Conservation (phyloP, 2,797 vertebrate genomes). For the Anguilla pacifica region DNA sequence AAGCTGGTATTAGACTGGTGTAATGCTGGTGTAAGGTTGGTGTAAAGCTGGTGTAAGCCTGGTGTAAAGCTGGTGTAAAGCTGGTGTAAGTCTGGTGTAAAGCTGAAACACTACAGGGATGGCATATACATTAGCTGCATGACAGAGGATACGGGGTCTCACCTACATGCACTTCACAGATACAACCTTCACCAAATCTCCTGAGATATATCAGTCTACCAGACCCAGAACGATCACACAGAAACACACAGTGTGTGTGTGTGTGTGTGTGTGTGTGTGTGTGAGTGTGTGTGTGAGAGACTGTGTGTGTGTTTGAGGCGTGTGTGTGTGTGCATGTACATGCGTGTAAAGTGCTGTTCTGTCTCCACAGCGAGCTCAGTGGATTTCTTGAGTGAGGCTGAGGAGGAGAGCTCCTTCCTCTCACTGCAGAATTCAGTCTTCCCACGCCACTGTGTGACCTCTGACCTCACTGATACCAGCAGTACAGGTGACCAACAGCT, state of each 20-base stretch:
- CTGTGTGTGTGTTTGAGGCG: background rate
- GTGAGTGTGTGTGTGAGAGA: background rate
- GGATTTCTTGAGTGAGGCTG: constrained; percentile 73
- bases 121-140: background rate
- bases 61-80: background rate
- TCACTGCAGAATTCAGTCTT: constrained; percentile 64
- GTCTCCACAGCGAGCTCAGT: constrained; percentile 66
- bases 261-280: constrained; percentile 9
- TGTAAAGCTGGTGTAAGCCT: background rate
- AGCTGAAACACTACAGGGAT: background rate
- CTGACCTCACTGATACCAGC: constrained; percentile 62
- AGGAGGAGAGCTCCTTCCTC: constrained; percentile 69
- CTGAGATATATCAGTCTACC: background rate
- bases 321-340: constrained; percentile 24
- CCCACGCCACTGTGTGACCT: constrained; percentile 67
- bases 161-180: background rate
- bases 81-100: background rate
- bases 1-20: background rate
- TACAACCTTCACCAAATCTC: background rate
- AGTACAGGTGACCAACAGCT: constrained; percentile 63
- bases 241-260: background rate
- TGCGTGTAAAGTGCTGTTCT: background rate
- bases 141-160: background rate
- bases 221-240: background rate
- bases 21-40: background rate